Evolutionary conservation across 2,797 vertebrate genomes (phyloP), one percentile per base, ranked within the genome.

Genomic region (Notolepis coatsorum): DNA sequence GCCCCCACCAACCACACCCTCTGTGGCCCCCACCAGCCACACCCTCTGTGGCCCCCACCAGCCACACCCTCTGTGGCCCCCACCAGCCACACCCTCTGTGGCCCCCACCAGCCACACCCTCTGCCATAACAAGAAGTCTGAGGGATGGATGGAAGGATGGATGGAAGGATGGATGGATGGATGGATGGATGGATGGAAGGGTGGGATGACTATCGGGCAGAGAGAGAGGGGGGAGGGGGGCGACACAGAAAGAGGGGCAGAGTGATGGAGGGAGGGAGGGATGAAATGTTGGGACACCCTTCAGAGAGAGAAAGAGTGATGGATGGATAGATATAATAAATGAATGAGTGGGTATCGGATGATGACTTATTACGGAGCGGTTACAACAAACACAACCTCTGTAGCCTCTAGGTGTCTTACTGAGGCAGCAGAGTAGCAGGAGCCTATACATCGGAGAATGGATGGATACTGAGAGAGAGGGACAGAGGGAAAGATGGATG

Each of bases 81-180:
- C 45, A 39, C 75, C 63, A 37, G 35, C 63, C 57, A 65, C n/a
- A n/a, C n/a, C n/a, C n/a, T n/a, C n/a, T n/a, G n/a, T 79, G n/a
- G n/a, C n/a, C n/a, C n/a, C 65, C 53, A 38, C 72, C 50, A 57
- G 69, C 71, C 84, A 70, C 85, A 74, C 86, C 86, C 78, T 73
- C 17, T 70, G 57, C 4, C 68, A 81, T 56, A 87, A 88, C 78
- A 88, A 71, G 59, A 47, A 55, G 49, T 45, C 62, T 10, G 18
- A 75, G 57, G 43, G 25, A 68, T 38, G 43, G 45, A 71, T 43
- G 63, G 15, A 25, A 50, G 46, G 53, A 27, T 42, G 43, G 65
- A 74, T 67, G 59, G 52, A 66, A 67, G 23, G 75, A 74, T 71
- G 74, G 56, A 65, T n/a, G n/a, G n/a, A n/a, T n/a, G n/a, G n/a